Conservation (phyloP, 2,113 vertebrate species). For the Zosterops lateralis region DNA sequence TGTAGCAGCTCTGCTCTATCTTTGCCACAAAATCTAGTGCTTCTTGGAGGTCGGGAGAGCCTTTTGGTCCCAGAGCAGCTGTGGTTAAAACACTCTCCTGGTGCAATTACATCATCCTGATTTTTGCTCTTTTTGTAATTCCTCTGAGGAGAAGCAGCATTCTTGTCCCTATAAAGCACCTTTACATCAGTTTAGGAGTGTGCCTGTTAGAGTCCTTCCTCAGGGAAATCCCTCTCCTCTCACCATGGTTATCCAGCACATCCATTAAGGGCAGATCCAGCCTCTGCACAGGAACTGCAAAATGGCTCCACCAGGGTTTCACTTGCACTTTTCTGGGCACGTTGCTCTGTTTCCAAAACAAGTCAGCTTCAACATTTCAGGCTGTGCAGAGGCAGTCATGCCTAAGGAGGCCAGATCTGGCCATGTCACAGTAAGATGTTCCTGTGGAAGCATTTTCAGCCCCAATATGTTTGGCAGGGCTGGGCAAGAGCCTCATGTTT, state of each 20-base stretch:
- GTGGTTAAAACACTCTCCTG: background rate
- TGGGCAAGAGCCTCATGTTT: background rate
- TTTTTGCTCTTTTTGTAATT: background rate
- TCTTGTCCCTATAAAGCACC: background rate
- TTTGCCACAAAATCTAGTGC: background rate
- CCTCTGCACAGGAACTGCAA: background rate
- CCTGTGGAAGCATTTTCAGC: background rate
- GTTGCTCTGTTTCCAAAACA: background rate
- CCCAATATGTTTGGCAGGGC: background rate
- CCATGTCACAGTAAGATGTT: fast-evolving
- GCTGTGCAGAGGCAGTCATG: background rate
- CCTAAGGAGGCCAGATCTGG: background rate
- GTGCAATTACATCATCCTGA: background rate
- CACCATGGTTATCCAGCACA: background rate
- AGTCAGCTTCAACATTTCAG: background rate
- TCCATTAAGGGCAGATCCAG: background rate
- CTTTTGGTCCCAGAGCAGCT: background rate
- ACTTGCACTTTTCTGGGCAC: background rate
- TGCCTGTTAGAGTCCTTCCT: background rate
- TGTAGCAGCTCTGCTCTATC: background rate
- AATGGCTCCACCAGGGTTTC: background rate
- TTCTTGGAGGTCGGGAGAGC: background rate
- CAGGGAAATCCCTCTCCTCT: background rate
- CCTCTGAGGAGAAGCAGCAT: background rate
- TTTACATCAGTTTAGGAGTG: background rate